Conservation (phyloP, 2,888 invertebrate species). For the Scaptomyza tumidula region DNA sequence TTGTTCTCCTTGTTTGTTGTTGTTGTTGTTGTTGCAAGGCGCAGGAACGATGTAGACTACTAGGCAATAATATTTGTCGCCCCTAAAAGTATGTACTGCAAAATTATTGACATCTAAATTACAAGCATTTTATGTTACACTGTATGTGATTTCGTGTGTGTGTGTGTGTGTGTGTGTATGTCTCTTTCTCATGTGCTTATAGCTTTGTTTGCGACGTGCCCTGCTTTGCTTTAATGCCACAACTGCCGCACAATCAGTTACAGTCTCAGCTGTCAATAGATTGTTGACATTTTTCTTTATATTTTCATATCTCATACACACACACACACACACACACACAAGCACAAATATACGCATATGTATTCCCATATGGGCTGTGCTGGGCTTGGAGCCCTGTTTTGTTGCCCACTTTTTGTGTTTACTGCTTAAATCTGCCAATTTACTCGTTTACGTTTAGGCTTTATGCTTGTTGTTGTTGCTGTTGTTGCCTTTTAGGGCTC, state of each 20-base stretch:
- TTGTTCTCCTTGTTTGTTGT: conserved; percentile 7
- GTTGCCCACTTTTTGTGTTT: conserved; percentile 79
- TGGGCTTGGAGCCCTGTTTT: conserved; percentile 57
- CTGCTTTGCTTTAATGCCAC: conserved; percentile 66
- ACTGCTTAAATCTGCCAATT: conserved; percentile 81
- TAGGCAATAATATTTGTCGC: conserved; percentile 63
- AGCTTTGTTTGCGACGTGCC: conserved; percentile 78
- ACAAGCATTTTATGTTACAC: conserved; percentile 41
- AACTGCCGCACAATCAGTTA: conserved; percentile 76
- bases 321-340: conserved; percentile 35
- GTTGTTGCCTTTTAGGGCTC: conserved; percentile 18
- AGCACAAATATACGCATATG: conserved; percentile 1
- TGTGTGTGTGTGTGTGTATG: conserved; percentile 13
- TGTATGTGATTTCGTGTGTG: conserved; percentile 15
- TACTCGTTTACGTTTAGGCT: conserved; percentile 80
- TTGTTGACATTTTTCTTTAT: conserved; percentile 80
- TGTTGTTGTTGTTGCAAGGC: conserved; percentile 20
- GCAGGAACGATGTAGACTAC: conserved; percentile 42
- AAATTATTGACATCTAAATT: conserved; percentile 77
- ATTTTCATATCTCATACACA: conserved; percentile 64
- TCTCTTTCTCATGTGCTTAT: conserved; percentile 53
- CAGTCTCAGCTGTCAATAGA: conserved; percentile 81
- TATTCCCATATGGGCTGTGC: conserved; percentile 8
- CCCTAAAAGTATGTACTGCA: conserved; percentile 61
- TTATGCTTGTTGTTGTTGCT: conserved; percentile 42